Conservation (phyloP, 2,888 invertebrate species). For the Caenorhabditis plicata region DNA sequence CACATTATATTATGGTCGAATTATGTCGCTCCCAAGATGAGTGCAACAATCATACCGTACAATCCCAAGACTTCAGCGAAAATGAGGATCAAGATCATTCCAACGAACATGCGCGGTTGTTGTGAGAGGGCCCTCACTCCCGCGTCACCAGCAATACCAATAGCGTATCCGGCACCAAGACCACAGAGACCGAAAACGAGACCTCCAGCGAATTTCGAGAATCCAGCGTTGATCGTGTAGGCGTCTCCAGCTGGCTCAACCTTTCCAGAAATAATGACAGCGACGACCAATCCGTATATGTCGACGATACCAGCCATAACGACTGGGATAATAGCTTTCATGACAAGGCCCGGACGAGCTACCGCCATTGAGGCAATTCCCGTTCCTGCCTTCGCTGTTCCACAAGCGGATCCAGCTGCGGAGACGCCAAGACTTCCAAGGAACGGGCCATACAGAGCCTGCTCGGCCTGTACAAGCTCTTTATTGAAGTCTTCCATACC, state of each 20-base stretch:
- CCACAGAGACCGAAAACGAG: constrained; percentile 63
- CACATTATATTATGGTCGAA: too few relatives aligned
- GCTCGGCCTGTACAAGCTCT: constrained; percentile 35
- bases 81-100: constrained; percentile 65
- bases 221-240: constrained; percentile 72
- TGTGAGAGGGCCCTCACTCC: constrained; percentile 63
- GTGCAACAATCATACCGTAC: constrained; percentile 99
- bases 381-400: constrained; percentile 98
- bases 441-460: constrained; percentile 83
- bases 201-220: constrained; percentile 91
- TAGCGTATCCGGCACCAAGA: constrained; percentile 63
- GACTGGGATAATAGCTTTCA: constrained; percentile 99
- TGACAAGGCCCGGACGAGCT: constrained; percentile 99
- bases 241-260: constrained; percentile 53
- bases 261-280: constrained; percentile 90
- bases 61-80: constrained; percentile 79
- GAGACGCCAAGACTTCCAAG: constrained; percentile 99
- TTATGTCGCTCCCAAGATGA: constrained; percentile 87
- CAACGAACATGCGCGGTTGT: constrained; percentile 62
- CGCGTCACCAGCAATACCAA: constrained; percentile 63
- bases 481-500: too few relatives aligned
- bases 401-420: constrained; percentile 76
- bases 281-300: constrained; percentile 98
- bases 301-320: constrained; percentile 99
- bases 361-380: constrained; percentile 99